Conservation (phyloP, 92 coral and sea anemone genomes). For the Pocillopora meandrina region DNA sequence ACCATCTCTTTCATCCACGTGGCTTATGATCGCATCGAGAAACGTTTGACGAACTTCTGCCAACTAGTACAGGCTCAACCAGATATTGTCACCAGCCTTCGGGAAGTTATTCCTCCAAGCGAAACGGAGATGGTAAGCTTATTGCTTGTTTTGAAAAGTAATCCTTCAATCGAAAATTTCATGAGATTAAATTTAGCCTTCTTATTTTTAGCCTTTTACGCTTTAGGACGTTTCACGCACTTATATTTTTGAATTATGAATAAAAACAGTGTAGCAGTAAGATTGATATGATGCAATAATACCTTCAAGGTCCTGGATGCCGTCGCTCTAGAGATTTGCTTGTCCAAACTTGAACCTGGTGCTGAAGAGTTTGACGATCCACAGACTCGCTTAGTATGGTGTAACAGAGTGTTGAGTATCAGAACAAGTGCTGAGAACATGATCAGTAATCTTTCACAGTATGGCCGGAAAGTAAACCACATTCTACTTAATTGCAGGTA, state of each 20-base stretch:
- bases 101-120: conserved; percentile 44
- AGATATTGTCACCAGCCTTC: conserved; percentile 50
- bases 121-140: conserved; percentile 70
- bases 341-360: conserved; percentile 67
- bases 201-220: too few species aligned
- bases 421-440: conserved; percentile 69
- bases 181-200: too few species aligned
- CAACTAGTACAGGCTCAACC: conserved; percentile 68
- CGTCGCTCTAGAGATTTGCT: conserved; percentile 75
- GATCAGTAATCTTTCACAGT: conserved; percentile 27
- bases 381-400: conserved; percentile 67
- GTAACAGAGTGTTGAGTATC: conserved; percentile 74
- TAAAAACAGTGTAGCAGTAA: neutral
- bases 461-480: conserved; percentile 35
- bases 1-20: conserved; percentile 66
- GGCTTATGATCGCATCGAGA: conserved; percentile 56
- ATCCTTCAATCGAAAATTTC: too few species aligned
- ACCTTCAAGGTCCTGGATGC: conserved; percentile 74
- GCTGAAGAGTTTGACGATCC: conserved; percentile 56
- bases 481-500: conserved; percentile 74
- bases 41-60: conserved; percentile 58
- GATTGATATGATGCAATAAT: neutral
- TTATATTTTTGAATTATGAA: too few species aligned
- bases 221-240: too few species aligned
- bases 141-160: too few species aligned